Conservation (phyloP, 1,140 invertebrate species). For the Bombus pascuorum region DNA sequence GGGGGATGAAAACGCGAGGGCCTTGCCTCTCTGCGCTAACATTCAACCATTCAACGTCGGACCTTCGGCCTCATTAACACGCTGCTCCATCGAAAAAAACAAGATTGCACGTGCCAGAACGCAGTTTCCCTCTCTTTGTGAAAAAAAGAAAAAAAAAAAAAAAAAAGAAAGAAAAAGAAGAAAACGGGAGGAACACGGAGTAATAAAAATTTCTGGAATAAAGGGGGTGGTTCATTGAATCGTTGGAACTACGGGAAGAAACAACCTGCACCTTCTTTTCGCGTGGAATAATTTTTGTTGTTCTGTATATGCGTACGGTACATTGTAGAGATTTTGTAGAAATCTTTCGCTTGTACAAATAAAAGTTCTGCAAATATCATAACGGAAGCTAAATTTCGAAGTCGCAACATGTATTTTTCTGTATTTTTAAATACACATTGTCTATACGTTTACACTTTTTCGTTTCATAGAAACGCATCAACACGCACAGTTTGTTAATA, state of each 20-base stretch:
- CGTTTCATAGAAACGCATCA: too few species aligned
- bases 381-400: background rate
- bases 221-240: background rate
- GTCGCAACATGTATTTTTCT: too few species aligned
- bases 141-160: too few species aligned
- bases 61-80: conserved; percentile 30
- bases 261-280: background rate
- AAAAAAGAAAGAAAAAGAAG: background rate
- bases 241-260: background rate
- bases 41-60: conserved; percentile 18
- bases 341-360: background rate
- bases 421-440: too few species aligned
- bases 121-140: background rate
- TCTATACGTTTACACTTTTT: background rate
- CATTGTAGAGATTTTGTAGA: background rate
- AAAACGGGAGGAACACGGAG: background rate
- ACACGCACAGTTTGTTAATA: too few species aligned
- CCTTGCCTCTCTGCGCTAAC: background rate
- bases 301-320: background rate
- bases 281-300: background rate
- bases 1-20: conserved; percentile 11
- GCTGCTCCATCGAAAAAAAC: conserved; percentile 6
- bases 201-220: conserved; percentile 22
- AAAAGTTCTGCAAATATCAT: background rate
- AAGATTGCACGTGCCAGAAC: conserved; percentile 3